phyloP scores from a whole-genome alignment of 1,140 invertebrate species.

The Drosophila kurseongensis region DNA sequence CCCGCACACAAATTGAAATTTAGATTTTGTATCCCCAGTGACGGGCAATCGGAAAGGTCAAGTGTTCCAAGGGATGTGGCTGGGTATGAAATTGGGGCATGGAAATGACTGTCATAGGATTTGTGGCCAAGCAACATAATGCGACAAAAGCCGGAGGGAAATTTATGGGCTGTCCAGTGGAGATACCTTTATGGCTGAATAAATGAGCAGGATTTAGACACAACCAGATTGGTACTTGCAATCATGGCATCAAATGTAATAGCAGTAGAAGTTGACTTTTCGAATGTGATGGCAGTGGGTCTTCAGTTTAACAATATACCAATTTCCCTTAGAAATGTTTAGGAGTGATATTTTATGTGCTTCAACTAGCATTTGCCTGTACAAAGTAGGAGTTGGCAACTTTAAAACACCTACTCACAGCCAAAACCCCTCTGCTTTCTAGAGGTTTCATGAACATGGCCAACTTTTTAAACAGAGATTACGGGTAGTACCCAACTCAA shows the following conservation, averaged over 20 bases:
- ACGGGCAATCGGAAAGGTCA: constrained; percentile 12
- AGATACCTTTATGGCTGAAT: constrained; percentile 4
- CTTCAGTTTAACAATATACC: neutral
- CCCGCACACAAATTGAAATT: constrained; percentile 25
- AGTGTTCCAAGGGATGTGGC: neutral
- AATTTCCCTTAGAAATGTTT: neutral
- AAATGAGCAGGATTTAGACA: neutral
- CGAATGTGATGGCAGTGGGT: neutral
- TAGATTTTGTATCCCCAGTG: constrained; percentile 10
- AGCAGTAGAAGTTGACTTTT: neutral
- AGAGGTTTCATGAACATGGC: neutral
- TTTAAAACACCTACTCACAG: too few species aligned
- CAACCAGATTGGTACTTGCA: neutral
- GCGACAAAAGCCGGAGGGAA: neutral
- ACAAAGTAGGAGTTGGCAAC: too few species aligned
- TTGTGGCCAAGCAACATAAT: constrained; percentile 15
- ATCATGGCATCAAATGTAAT: constrained; percentile 1
- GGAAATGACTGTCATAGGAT: constrained; percentile 1
- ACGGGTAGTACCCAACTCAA: neutral
- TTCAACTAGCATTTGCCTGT: too few species aligned
- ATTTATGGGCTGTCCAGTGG: neutral
- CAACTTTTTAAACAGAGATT: neutral
- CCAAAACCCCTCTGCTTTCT: neutral
- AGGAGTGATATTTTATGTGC: too few species aligned
- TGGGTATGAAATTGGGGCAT: neutral